Percentiles rank a stretch among this genome's conserved stretches.
These are phyloP conservation scores for Cheilosia vulpina DNA, from an alignment of 2,888 invertebrate genomes.

Conservation along the genomic window DNA sequence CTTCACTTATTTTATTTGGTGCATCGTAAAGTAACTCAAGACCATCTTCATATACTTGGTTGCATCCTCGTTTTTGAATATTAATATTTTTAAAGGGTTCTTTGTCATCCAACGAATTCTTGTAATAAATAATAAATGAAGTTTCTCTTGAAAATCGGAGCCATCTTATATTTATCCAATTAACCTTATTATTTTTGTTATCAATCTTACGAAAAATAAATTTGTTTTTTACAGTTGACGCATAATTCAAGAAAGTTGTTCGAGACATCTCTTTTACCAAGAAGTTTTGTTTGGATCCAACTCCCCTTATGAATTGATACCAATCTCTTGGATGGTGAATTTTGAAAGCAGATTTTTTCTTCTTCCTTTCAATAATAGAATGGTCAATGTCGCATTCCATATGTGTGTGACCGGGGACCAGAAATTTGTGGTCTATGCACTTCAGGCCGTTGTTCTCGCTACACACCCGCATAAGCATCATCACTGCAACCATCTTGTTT, in stretches of 20 bases:
- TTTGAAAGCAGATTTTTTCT: constrained; percentile 53
- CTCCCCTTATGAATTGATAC: constrained; percentile 55
- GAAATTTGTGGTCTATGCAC: constrained; percentile 70
- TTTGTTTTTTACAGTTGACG: constrained; percentile 47
- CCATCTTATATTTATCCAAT: constrained; percentile 67
- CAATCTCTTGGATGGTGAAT: constrained; percentile 72
- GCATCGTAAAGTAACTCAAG: constrained; percentile 37
- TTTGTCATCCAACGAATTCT: constrained; percentile 31
- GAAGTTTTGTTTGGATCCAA: constrained; percentile 60
- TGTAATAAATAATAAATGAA: constrained; percentile 34
- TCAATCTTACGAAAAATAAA: constrained; percentile 61
- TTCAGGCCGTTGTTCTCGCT: constrained; percentile 29
- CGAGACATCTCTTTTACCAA: constrained; percentile 62
- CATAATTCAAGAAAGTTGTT: constrained; percentile 56
- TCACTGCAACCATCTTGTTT: too few species aligned
- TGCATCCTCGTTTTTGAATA: constrained; percentile 46
- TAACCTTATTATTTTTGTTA: constrained; percentile 54
- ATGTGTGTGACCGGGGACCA: constrained; percentile 64
- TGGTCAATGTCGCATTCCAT: constrained; percentile 64
- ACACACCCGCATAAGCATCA: constrained; percentile 40
- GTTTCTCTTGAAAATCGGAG: constrained; percentile 61
- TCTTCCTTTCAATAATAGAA: constrained; percentile 61
- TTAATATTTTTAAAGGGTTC: constrained; percentile 54
- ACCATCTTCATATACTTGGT: constrained; percentile 25
- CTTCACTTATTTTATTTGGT: constrained; percentile 44